Conservation (phyloP, 37 sponge, comb jelly and placozoan genomes). For the Haliclona indistincta region DNA sequence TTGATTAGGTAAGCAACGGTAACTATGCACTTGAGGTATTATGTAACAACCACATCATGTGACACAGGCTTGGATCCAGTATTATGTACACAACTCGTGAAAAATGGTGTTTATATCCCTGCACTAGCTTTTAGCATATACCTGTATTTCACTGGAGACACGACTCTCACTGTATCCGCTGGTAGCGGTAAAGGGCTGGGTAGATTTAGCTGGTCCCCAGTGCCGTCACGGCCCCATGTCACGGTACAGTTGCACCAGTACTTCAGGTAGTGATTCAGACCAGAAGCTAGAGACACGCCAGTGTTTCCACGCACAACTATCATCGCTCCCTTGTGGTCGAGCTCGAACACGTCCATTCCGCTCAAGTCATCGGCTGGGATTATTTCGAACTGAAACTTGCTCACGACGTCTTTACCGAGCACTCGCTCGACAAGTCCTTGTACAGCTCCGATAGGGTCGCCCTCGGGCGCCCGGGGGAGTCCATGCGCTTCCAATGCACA, state of each 20-base stretch:
- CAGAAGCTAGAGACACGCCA: constrained; percentile 74
- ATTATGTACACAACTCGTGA: no score
- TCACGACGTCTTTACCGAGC: constrained; percentile 44
- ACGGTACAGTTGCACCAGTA: constrained; percentile 63
- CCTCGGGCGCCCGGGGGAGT: constrained; percentile 12
- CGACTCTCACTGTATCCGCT: neutral
- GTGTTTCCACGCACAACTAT: constrained; percentile 61
- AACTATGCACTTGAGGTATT: no score
- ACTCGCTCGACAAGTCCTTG: constrained; percentile 56
- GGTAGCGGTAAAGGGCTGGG: constrained; percentile 52
- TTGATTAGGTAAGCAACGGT: no score
- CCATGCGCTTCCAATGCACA: no score
- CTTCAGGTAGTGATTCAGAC: constrained; percentile 69
- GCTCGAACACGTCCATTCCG: constrained; percentile 56
- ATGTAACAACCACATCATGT: no score
- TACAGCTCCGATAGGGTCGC: constrained; percentile 45
- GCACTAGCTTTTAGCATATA: no score
- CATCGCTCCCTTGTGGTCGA: constrained; percentile 8
- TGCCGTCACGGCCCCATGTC: constrained; percentile 65
- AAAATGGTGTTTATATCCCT: no score
- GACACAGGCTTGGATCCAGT: no score
- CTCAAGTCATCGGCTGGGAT: constrained; percentile 14
- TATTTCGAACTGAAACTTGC: constrained; percentile 49
- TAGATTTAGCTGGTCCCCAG: constrained; percentile 52
- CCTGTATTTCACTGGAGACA: constrained; percentile 48